These are phyloP conservation scores for Argentina silus DNA, from an alignment of 2,797 vertebrate genomes.

Conservation along the genomic window DNA sequence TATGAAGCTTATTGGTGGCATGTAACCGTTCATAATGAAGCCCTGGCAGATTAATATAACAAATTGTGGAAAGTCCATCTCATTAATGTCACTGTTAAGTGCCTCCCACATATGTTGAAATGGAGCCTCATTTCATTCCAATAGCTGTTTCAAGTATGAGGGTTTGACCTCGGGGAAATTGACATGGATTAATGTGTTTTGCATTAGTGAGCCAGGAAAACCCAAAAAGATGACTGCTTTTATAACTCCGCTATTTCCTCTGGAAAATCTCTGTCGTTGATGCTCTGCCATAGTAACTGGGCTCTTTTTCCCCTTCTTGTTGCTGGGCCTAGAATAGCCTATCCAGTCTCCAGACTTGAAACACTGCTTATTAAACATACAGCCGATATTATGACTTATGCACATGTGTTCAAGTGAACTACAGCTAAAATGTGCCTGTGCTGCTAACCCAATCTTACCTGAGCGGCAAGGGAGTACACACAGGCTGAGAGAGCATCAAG, in stretches of 20 bases:
- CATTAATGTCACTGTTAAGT: too few relatives aligned
- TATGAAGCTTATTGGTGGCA: not conserved
- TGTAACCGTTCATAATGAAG: not conserved
- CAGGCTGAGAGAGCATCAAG: slow-evolving; percentile 94
- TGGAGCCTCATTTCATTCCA: not conserved
- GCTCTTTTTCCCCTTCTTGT: not conserved
- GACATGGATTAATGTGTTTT: slow-evolving; percentile 39
- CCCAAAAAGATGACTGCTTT: slow-evolving; percentile 33
- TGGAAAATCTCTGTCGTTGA: slow-evolving; percentile 25
- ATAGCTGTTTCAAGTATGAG: slow-evolving; percentile 7
- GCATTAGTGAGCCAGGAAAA: slow-evolving; percentile 33
- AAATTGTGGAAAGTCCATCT: too few relatives aligned
- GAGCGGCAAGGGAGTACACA: slow-evolving; percentile 94
- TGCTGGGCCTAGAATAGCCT: not conserved
- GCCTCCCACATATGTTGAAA: too few relatives aligned
- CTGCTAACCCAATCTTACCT: slow-evolving; percentile 78
- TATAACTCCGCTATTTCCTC: slow-evolving; percentile 29
- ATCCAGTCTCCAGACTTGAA: not conserved
- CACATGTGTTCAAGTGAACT: too few relatives aligned
- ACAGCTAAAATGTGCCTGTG: not conserved
- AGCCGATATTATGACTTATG: too few relatives aligned
- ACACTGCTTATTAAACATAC: too few relatives aligned
- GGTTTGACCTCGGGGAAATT: slow-evolving; percentile 32
- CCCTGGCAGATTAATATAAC: too few relatives aligned
- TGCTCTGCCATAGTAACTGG: not conserved